phyloP scores from a whole-genome alignment of 2,113 vertebrate species.

The Zosterops japonicus region DNA sequence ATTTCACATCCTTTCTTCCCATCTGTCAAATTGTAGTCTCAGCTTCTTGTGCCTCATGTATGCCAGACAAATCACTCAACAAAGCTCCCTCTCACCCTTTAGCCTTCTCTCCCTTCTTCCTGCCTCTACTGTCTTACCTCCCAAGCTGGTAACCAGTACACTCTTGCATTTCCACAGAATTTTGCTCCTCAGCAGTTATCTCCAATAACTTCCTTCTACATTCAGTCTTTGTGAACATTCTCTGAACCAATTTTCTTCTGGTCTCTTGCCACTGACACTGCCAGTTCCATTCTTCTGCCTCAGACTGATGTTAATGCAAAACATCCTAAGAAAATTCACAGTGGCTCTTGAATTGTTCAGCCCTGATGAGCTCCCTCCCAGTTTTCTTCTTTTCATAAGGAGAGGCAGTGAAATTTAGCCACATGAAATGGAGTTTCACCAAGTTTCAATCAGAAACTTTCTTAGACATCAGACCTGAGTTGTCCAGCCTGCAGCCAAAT shows the following conservation, averaged over 20 bases:
- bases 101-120: not conserved
- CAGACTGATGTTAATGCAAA: not conserved
- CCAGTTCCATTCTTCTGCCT: not conserved
- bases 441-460: not conserved
- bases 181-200: not conserved
- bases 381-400: not conserved
- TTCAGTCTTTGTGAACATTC: not conserved
- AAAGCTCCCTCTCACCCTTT: not conserved
- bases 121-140: not conserved
- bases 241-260: not conserved
- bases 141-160: not conserved
- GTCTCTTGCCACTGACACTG: fast-evolving
- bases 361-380: not conserved
- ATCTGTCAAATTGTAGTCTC: not conserved
- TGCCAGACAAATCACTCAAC: not conserved
- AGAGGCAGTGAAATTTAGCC: not conserved
- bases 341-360: not conserved
- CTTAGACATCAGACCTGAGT: not conserved
- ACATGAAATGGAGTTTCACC: not conserved
- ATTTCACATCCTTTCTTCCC: not conserved
- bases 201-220: not conserved
- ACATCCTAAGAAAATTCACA: not conserved
- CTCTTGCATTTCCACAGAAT: not conserved
- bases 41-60: not conserved
- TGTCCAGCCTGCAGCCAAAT: not conserved